phyloP scores from a whole-genome alignment of 2,113 vertebrate species.

The Cryptoleucopteryx plumbea region DNA sequence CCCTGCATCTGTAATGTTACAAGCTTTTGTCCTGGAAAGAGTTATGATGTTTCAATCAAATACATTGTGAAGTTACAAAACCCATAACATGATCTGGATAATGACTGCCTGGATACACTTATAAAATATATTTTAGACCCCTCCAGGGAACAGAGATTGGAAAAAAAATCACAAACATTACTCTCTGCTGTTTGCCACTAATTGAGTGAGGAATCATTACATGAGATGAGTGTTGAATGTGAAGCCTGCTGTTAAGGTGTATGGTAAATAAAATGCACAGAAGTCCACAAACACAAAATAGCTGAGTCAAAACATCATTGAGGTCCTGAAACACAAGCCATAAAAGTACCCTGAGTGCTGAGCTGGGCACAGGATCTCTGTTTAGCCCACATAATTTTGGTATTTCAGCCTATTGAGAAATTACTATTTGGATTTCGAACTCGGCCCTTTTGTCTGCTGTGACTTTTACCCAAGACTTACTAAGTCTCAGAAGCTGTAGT shows the following conservation, averaged over 20 bases:
- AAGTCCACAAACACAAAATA: background rate
- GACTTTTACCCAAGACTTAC: conserved; percentile 40
- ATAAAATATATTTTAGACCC: conserved; percentile 45
- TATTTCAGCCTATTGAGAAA: conserved; percentile 18
- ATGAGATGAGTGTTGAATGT: background rate
- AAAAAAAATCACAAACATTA: background rate
- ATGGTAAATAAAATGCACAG: conserved; percentile 4
- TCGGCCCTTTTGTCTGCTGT: background rate
- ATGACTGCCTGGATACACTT: conserved; percentile 44
- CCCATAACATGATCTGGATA: conserved; percentile 58
- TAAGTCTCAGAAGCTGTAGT: background rate
- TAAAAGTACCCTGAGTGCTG: background rate
- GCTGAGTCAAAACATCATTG: background rate
- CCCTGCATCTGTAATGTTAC: conserved; percentile 61
- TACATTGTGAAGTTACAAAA: conserved; percentile 67
- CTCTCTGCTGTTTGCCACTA: conserved; percentile 38
- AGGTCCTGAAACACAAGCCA: background rate
- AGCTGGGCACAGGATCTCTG: background rate
- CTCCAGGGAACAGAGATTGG: background rate
- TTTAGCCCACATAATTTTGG: background rate
- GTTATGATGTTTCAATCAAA: conserved; percentile 70
- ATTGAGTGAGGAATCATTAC: conserved; percentile 31
- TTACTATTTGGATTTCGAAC: background rate
- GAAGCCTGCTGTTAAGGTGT: background rate
- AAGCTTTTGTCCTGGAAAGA: conserved; percentile 71